phyloP scores from a whole-genome alignment of 64 coral and sea anemone genomes.

The Anthopleura sola region DNA sequence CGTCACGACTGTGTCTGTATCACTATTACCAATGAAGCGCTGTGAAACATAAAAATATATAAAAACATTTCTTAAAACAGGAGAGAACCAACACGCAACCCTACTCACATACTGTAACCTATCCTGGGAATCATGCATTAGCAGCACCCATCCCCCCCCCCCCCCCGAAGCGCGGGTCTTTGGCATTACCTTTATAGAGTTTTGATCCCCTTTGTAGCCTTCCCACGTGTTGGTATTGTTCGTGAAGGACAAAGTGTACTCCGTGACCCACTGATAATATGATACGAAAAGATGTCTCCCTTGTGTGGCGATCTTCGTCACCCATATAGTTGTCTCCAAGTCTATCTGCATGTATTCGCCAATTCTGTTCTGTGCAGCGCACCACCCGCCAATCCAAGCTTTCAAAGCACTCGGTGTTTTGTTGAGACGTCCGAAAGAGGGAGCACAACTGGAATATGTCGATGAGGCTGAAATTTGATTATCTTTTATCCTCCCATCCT shows the following conservation, averaged over 20 bases:
- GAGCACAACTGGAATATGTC: neutral
- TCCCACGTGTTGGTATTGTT: neutral
- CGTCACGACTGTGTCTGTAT: neutral
- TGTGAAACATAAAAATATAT: neutral
- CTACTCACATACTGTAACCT: too few relatives aligned
- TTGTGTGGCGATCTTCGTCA: neutral
- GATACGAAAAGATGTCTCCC: neutral
- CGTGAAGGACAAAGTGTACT: neutral
- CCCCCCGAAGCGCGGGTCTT: too few relatives aligned
- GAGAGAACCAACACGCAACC: too few relatives aligned
- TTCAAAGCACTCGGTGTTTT: neutral
- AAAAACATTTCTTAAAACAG: too few relatives aligned
- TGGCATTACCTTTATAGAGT: neutral
- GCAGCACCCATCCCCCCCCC: too few relatives aligned
- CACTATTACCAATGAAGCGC: neutral
- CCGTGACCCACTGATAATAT: neutral
- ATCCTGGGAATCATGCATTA: too few relatives aligned
- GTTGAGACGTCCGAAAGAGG: neutral
- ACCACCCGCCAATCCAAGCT: neutral
- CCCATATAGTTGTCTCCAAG: neutral
- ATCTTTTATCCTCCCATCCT: neutral
- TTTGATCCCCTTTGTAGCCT: neutral
- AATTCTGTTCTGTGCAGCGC: neutral
- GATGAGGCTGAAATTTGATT: neutral
- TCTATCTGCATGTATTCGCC: neutral